Percentiles rank a stretch among this genome's conserved stretches.
Evolutionary conservation across 2,797 vertebrate species (phyloP).

Genomic region (Hipposideros larvatus): DNA sequence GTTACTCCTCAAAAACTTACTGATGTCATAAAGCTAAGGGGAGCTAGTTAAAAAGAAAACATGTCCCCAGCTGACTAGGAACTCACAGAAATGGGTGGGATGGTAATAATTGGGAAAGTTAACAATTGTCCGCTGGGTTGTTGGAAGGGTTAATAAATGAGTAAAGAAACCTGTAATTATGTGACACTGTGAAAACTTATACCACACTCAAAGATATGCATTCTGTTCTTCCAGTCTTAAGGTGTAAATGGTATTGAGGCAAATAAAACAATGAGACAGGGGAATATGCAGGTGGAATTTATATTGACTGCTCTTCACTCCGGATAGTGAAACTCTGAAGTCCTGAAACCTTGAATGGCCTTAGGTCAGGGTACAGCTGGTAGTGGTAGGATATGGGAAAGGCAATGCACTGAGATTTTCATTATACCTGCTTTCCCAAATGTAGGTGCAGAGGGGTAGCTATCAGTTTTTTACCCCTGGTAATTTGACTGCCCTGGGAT

Average conservation of each 20-base stretch:
- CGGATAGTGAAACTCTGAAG: constrained; percentile 68
- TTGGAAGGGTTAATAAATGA: constrained; percentile 30
- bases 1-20: not conserved
- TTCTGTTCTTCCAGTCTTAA: constrained; percentile 73
- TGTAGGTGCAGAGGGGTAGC: constrained; percentile 66
- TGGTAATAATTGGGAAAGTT: constrained; percentile 51
- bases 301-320: constrained; percentile 73
- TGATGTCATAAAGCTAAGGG: not conserved
- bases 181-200: constrained; percentile 15
- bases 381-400: constrained; percentile 64
- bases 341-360: constrained; percentile 74
- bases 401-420: constrained; percentile 65
- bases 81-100: not conserved
- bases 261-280: constrained; percentile 75
- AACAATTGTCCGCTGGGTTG: not conserved
- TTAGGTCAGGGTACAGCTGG: constrained; percentile 60
- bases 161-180: constrained; percentile 27
- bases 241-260: constrained; percentile 73
- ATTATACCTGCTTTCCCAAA: constrained; percentile 76
- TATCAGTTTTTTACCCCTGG: constrained; percentile 46
- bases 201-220: not conserved
- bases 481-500: constrained; percentile 64
- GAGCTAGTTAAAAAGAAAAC: constrained; percentile 28
- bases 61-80: not conserved
- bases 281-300: constrained; percentile 76